These are phyloP conservation scores for Baronia brevicornis DNA, from an alignment of 2,888 invertebrate species.

Conservation along the genomic window DNA sequence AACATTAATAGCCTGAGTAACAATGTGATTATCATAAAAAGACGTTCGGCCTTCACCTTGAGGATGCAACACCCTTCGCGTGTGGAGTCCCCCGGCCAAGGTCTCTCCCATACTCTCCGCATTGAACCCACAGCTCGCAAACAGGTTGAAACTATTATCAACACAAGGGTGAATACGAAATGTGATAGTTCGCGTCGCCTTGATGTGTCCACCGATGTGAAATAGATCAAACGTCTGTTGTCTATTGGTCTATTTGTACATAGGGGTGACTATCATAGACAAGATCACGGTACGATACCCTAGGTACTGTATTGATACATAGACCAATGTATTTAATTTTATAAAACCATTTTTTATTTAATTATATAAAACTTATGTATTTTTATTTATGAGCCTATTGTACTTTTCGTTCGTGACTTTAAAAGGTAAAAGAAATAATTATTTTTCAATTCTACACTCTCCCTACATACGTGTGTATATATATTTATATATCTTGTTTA, in stretches of 20 bases:
- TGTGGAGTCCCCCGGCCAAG: conserved; percentile 9
- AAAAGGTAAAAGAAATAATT: no score
- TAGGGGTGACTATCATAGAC: conserved; percentile 7
- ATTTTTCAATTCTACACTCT: no score
- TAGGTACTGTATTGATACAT: no score
- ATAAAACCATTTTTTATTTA: no score
- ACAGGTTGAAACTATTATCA: conserved; percentile 11
- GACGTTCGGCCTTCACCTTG: conserved; percentile 11
- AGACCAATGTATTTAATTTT: no score
- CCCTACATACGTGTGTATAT: no score
- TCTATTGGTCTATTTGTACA: conserved; percentile 11
- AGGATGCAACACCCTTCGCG: conserved; percentile 5
- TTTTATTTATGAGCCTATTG: no score
- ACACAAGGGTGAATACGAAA: conserved; percentile 12
- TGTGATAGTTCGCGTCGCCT: background rate
- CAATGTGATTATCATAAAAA: background rate
- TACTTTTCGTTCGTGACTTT: no score
- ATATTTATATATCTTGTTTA: no score
- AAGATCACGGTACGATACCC: no score
- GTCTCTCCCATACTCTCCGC: conserved; percentile 13
- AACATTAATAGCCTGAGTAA: conserved; percentile 3
- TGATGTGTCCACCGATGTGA: background rate
- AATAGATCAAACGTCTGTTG: conserved; percentile 5
- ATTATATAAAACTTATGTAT: no score
- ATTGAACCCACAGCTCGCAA: conserved; percentile 8